Evolutionary conservation across 2,888 invertebrate genomes (phyloP), one percentile per base, ranked within the genome.

Genomic region (Tuta absoluta): DNA sequence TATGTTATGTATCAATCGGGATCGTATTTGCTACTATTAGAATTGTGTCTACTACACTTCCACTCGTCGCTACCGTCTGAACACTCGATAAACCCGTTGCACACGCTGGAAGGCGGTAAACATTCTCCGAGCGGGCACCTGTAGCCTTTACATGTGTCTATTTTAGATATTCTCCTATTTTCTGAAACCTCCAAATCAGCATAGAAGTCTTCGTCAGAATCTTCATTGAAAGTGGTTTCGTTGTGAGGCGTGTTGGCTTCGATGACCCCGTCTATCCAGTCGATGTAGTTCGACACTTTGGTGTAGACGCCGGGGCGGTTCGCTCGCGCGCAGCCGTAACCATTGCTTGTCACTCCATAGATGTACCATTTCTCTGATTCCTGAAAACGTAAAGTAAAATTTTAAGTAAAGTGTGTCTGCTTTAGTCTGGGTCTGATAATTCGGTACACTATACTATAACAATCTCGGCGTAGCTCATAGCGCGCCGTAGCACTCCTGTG

Each of bases 261-360:
- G 71, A 94, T 93, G 17, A 93, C 91, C 56, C 87, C 84, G 72
- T 94, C 92, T 66, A 96, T 95, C 95, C 96, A 96, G 28, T 93
- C 91, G 49, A 95, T 86, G 81, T 96, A 96, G 82, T 95, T 94
- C 38, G 94, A 92, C 11, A 96, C 95, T 84, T 96, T 96, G 0
- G 96, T 96, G 86, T 96, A 96, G 56, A 96, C 95, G 45, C 96
- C 96, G 17, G 96, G 96, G 8, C 96, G 89, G 77, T 95, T 95
- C 0, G 95, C 95, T 69, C 96, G 89, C 0, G 96, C 96, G 81
- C 96, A 96, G 0, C 96, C 96, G 78, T 95, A 95, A 0, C 96
- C 96, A 77, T 96, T 96, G 71, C 95, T 95, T 0, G 96, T 96
- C 12, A 96, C 95, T 11, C 96, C 95, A 78, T 89, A 87, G 65